These are phyloP conservation scores for Invenusta paracnida DNA, from an alignment of 2,888 invertebrate species.

Conservation along the genomic window DNA sequence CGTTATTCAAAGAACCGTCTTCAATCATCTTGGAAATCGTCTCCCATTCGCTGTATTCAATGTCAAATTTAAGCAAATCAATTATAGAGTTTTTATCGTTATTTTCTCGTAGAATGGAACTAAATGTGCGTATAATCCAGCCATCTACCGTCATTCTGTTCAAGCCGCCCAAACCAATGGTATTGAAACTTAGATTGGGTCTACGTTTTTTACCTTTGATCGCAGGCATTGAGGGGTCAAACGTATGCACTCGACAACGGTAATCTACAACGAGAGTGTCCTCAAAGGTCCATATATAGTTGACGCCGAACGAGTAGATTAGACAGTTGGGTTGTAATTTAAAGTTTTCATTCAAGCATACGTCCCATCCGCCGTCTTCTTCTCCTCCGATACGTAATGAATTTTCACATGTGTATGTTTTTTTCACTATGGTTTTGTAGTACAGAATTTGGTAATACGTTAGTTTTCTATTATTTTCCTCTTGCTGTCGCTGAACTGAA, in stretches of 20 bases:
- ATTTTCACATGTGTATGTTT: neutral
- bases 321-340: slow-evolving; percentile 48
- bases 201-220: neutral
- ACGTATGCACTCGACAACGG: neutral
- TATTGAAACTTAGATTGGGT: neutral
- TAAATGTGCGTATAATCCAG: neutral
- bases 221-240: neutral
- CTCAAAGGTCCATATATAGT: slow-evolving; percentile 22
- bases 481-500: no score
- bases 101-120: neutral
- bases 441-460: no score
- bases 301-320: slow-evolving; percentile 52
- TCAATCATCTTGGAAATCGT: slow-evolving; percentile 49
- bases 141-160: neutral
- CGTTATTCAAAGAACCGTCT: slow-evolving; percentile 48
- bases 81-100: slow-evolving; percentile 47
- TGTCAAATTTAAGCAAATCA: slow-evolving; percentile 59
- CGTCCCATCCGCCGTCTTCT: slow-evolving; percentile 55
- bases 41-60: slow-evolving; percentile 59
- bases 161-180: neutral
- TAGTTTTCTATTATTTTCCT: no score
- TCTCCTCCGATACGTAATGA: neutral
- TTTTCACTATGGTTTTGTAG: slow-evolving; percentile 30
- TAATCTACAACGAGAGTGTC: neutral
- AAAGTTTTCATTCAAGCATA: slow-evolving; percentile 49